Conservation (phyloP, 2,888 invertebrate species). For the Eupithecia subfuscata region DNA sequence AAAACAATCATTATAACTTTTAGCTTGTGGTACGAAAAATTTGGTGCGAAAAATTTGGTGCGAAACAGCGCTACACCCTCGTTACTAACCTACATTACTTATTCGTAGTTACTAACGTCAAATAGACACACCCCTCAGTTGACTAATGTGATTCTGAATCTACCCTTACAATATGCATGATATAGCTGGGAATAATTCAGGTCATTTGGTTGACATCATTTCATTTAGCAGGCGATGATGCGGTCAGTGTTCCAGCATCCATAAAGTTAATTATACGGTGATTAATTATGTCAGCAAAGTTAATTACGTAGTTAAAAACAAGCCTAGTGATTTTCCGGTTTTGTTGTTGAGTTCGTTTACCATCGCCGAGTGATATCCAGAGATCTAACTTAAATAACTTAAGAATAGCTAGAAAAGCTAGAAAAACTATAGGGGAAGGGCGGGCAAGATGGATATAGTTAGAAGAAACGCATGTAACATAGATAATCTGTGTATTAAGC, state of each 20-base stretch:
- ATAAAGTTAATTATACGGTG: slow-evolving; percentile 1
- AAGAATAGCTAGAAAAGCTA: too few species aligned
- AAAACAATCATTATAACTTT: too few species aligned
- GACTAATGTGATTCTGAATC: background rate
- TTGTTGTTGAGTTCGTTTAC: background rate
- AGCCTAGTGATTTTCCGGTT: background rate
- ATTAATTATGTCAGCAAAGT: background rate
- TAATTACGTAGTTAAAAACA: background rate
- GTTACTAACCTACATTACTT: too few species aligned
- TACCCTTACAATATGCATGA: background rate
- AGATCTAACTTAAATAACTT: background rate
- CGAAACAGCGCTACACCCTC: too few species aligned
- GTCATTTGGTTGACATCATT: slow-evolving; percentile 3
- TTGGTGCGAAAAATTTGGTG: too few species aligned
- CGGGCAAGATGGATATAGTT: too few species aligned
- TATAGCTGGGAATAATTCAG: background rate
- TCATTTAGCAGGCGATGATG: background rate
- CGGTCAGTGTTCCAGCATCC: background rate
- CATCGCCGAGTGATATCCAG: background rate
- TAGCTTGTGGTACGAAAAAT: too few species aligned
- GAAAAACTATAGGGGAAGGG: too few species aligned
- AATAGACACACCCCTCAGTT: background rate
- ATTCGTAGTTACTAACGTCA: too few species aligned
- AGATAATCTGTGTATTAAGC: too few species aligned
- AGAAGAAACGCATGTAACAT: too few species aligned